A percentile compares a stretch with the other conserved stretches of the same genome.
These are phyloP conservation scores for Himalopsyche phryganea DNA, from an alignment of 1,140 invertebrate genomes.

Conservation along the genomic window DNA sequence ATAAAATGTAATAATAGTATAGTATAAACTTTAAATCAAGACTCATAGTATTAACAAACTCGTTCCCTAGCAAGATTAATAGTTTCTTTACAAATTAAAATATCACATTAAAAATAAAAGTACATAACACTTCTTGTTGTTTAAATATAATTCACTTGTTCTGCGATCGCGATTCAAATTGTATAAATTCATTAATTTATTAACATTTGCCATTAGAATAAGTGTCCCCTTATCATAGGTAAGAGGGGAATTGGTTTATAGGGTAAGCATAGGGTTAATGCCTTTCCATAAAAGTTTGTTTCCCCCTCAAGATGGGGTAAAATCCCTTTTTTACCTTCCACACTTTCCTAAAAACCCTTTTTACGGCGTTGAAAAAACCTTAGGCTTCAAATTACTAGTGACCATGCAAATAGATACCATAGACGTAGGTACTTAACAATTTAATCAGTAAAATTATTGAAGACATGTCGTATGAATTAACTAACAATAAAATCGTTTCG, in stretches of 20 bases:
- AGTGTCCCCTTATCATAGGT: slow-evolving; percentile 21
- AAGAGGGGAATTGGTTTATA: slow-evolving; percentile 10
- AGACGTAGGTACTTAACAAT: slow-evolving; percentile 2
- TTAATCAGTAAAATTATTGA: no score
- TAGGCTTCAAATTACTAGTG: slow-evolving; percentile 33
- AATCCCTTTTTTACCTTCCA: slow-evolving; percentile 36
- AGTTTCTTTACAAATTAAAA: no score
- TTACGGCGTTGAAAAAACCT: slow-evolving; percentile 32
- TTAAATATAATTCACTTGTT: no score
- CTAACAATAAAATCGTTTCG: no score
- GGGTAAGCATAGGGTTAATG: slow-evolving; percentile 24
- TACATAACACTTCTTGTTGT: no score
- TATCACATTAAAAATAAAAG: no score
- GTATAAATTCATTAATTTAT: slow-evolving; percentile 1
- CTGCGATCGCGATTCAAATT: background rate
- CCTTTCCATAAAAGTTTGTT: slow-evolving; percentile 35
- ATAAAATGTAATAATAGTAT: no score
- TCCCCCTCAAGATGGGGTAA: slow-evolving; percentile 30
- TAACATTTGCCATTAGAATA: slow-evolving; percentile 32
- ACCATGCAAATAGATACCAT: slow-evolving; percentile 31
- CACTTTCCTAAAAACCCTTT: slow-evolving; percentile 35
- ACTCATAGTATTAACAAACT: no score
- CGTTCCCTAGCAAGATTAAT: no score
- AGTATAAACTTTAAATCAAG: no score
- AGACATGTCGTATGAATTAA: no score